A percentile compares a stretch with the other conserved stretches of the same genome.
Conservation (phyloP, 30 jellyfish, hydroid and myxozoan genomes). For the Hydractinia echinata region DNA sequence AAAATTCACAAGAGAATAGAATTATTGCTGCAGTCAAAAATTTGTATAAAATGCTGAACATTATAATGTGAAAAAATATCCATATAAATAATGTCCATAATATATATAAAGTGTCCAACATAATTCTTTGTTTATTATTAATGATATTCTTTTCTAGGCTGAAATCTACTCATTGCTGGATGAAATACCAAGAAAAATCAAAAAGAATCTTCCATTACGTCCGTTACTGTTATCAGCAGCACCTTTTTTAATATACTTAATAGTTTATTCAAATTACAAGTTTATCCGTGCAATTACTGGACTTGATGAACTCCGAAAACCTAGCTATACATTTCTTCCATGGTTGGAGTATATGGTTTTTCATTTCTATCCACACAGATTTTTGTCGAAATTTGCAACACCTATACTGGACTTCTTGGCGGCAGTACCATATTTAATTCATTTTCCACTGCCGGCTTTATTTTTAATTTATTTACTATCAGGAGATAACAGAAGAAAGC, state of each 20-base stretch:
- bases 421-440: constrained; percentile 87
- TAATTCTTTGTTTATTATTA: neutral
- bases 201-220: constrained; percentile 59
- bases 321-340: constrained; percentile 82
- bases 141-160: constrained; percentile 44
- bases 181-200: constrained; percentile 46
- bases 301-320: constrained; percentile 72
- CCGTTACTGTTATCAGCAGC: constrained; percentile 49
- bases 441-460: constrained; percentile 93
- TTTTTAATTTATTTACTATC: constrained; percentile 54
- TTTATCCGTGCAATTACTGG: constrained; percentile 70
- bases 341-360: constrained; percentile 83
- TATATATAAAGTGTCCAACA: neutral
- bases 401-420: constrained; percentile 89
- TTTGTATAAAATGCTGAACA: neutral
- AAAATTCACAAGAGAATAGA: neutral
- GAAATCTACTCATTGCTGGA: constrained; percentile 63
- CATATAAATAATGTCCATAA: neutral
- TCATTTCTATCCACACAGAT: constrained; percentile 89
- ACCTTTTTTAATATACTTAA: constrained; percentile 61
- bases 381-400: constrained; percentile 73
- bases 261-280: constrained; percentile 62
- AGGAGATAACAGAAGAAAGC: constrained; percentile 51
- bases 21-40: neutral
- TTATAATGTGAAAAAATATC: neutral